phyloP scores from a whole-genome alignment of 2,797 vertebrate species.

The Squalus acanthias region DNA sequence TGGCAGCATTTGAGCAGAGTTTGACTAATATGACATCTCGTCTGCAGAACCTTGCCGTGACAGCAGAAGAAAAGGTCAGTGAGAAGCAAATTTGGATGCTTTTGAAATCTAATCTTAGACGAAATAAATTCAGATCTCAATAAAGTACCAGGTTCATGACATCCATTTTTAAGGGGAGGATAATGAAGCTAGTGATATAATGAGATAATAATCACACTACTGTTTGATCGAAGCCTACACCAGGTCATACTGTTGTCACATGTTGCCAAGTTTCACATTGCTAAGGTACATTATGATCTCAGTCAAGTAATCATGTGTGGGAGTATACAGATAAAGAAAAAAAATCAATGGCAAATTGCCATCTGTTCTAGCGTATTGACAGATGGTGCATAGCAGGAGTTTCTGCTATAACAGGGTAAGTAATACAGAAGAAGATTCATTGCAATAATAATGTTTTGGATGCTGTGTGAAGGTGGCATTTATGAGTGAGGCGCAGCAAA shows the following conservation, averaged over 20 bases:
- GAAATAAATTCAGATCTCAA: not conserved
- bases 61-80: conserved; percentile 85
- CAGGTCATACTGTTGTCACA: not conserved
- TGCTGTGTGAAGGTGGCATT: not conserved
- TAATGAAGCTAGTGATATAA: not conserved
- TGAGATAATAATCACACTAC: not conserved
- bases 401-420: not conserved
- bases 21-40: conserved; percentile 87
- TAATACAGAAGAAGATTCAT: not conserved
- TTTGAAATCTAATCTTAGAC: not conserved
- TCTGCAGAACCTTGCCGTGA: conserved; percentile 78
- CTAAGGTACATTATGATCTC: not conserved
- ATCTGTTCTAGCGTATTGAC: conserved; percentile 15
- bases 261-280: not conserved
- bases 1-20: conserved; percentile 93
- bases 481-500: not conserved
- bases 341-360: conserved; percentile 28
- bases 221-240: not conserved
- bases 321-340: not conserved
- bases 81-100: not conserved
- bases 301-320: conserved; percentile 1
- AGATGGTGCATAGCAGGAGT: conserved; percentile 18
- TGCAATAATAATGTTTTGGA: conserved; percentile 6
- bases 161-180: not conserved
- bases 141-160: not conserved